These are phyloP conservation scores for Pangasius larnaudii DNA, from an alignment of 2,797 vertebrate genomes.

Conservation along the genomic window DNA sequence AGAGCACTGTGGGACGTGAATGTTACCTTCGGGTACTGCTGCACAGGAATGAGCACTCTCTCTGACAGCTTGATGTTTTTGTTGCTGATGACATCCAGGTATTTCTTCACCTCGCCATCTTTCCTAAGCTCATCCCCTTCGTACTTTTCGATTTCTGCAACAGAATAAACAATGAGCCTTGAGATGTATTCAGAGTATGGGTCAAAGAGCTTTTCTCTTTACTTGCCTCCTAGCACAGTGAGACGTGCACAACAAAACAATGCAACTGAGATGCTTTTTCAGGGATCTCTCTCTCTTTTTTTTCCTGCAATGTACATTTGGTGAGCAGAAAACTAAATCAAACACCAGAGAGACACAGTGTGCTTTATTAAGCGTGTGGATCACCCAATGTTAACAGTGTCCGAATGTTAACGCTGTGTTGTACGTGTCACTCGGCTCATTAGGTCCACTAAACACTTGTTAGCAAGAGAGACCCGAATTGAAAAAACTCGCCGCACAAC, in stretches of 20 bases:
- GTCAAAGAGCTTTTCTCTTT: constrained; percentile 46
- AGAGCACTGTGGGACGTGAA: background rate
- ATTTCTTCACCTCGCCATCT: constrained; percentile 94
- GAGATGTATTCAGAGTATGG: constrained; percentile 9
- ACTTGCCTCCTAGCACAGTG: constrained; percentile 17
- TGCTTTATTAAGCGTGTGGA: constrained; percentile 35
- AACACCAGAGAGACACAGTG: constrained; percentile 6
- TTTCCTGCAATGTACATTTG: background rate
- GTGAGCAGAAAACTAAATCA: constrained; percentile 2
- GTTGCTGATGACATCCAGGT: constrained; percentile 99
- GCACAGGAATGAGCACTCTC: constrained; percentile 94
- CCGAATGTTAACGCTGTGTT: constrained; percentile 33
- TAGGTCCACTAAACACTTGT: constrained; percentile 48
- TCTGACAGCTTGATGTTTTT: constrained; percentile 99
- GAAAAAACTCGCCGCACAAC: constrained; percentile 42
- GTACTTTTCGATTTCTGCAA: constrained; percentile 94
- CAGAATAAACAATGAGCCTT: constrained; percentile 42
- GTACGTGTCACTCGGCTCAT: constrained; percentile 54
- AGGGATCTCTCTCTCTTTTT: background rate
- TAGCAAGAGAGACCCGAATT: constrained; percentile 47
- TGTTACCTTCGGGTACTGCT: constrained; percentile 98
- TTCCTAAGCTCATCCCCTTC: constrained; percentile 91
- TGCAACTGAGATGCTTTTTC: background rate
- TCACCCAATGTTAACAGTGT: background rate
- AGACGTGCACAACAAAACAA: constrained; percentile 33